Evolutionary conservation across 2,113 vertebrate genomes (phyloP).

Genomic region (Glaucomys volans): DNA sequence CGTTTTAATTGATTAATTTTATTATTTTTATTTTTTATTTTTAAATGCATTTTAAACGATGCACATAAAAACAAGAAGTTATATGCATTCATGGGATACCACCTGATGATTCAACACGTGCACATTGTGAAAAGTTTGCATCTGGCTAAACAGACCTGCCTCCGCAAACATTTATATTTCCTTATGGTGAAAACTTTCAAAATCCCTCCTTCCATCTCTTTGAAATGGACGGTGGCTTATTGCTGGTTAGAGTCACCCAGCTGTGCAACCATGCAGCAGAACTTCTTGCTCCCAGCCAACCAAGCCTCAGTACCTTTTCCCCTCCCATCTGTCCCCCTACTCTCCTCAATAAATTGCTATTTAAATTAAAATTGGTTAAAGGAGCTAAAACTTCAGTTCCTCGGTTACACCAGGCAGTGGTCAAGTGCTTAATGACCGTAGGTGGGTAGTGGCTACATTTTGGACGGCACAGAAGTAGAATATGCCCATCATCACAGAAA

Average conservation of each 20-base stretch:
- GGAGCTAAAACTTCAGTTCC: not conserved
- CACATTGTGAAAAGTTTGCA: not conserved
- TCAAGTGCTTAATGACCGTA: not conserved
- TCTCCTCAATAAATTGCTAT: not conserved
- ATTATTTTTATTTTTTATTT: not conserved
- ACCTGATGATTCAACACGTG: not conserved
- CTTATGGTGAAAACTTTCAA: not conserved
- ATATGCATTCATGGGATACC: not conserved
- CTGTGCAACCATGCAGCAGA: not conserved
- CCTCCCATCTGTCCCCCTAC: too few relatives aligned
- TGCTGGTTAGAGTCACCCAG: not conserved
- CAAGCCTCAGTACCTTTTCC: not conserved
- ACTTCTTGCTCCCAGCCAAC: not conserved
- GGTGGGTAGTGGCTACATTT: not conserved
- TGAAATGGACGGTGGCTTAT: not conserved
- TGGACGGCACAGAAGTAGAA: not conserved
- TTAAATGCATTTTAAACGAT: not conserved
- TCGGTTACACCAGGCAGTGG: not conserved
- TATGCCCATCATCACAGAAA: not conserved
- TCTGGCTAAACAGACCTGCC: not conserved
- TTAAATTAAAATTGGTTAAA: slow-evolving; percentile 11
- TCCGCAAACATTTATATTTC: not conserved
- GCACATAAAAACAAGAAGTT: not conserved
- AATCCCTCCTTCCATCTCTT: not conserved
- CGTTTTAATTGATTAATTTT: not conserved